These are phyloP conservation scores for Triops cancriformis DNA, from an alignment of 1,140 invertebrate genomes.

Conservation along the genomic window DNA sequence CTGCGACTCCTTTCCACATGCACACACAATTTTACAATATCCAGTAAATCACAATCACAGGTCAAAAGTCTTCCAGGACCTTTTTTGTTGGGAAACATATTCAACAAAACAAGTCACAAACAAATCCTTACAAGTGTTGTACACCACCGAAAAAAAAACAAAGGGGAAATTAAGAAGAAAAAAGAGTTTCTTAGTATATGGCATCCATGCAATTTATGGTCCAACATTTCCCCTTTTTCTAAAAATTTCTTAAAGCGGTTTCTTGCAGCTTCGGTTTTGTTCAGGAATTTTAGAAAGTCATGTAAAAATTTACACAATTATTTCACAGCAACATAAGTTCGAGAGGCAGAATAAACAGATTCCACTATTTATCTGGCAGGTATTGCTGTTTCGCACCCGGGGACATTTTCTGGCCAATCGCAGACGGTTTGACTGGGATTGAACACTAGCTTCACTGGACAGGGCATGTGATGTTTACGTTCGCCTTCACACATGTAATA, in stretches of 20 bases:
- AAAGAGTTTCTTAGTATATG: background rate
- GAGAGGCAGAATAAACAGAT: background rate
- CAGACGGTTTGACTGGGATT: constrained; percentile 85
- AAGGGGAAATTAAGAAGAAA: background rate
- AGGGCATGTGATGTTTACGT: constrained; percentile 82
- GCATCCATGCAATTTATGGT: constrained; percentile 9
- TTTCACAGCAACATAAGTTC: background rate
- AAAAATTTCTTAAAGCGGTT: background rate
- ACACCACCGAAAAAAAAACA: background rate
- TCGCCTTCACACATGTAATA: constrained; percentile 95
- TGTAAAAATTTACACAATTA: constrained; percentile 1
- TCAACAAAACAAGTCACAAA: constrained; percentile 7
- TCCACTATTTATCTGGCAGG: background rate
- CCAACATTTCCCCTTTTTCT: background rate
- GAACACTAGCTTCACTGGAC: constrained; percentile 85
- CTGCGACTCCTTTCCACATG: background rate
- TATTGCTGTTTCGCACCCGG: constrained; percentile 52
- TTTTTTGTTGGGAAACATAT: constrained; percentile 14
- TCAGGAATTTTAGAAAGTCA: background rate
- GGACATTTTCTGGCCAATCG: constrained; percentile 92
- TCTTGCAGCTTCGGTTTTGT: background rate
- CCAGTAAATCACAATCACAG: constrained; percentile 13
- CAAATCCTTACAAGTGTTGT: background rate
- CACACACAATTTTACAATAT: constrained; percentile 3
- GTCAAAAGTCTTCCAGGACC: constrained; percentile 8